A percentile compares a stretch with the other conserved stretches of the same genome.
These are phyloP conservation scores for Sebastes kiyomatsui DNA, from an alignment of 2,797 vertebrate genomes.

Conservation along the genomic window DNA sequence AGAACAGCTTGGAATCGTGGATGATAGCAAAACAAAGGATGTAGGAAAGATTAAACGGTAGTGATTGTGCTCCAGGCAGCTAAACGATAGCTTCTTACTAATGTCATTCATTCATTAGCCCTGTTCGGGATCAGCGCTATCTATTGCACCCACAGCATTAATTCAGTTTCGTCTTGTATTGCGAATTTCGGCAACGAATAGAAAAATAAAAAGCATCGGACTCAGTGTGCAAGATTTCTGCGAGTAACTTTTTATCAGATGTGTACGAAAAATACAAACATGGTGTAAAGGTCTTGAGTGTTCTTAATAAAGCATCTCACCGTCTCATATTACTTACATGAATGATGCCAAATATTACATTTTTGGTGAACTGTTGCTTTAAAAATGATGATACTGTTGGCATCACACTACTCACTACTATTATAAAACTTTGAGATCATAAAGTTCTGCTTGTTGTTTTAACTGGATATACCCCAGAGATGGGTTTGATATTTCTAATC, in stretches of 20 bases:
- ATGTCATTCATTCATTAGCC: not conserved
- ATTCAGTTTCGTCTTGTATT: no score
- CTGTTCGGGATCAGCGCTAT: no score
- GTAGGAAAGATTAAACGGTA: not conserved
- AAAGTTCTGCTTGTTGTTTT: conserved; percentile 25
- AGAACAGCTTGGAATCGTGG: not conserved
- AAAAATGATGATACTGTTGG: not conserved
- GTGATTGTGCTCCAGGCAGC: not conserved
- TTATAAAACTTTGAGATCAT: not conserved
- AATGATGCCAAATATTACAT: not conserved
- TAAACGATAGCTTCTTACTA: not conserved
- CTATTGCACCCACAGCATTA: no score
- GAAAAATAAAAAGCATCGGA: not conserved
- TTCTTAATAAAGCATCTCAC: no score
- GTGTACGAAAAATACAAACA: not conserved
- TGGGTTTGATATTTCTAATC: conserved; percentile 53
- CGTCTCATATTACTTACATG: not conserved
- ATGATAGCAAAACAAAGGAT: no score
- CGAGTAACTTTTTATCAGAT: not conserved
- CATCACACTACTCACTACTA: not conserved
- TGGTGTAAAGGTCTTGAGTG: no score
- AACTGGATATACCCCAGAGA: conserved; percentile 49
- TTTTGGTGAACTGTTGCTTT: not conserved
- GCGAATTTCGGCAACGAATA: no score
- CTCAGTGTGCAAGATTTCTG: not conserved